Evolutionary conservation across 2,797 vertebrate genomes (phyloP).

Genomic region (Poeciliopsis paucimaculata): DNA sequence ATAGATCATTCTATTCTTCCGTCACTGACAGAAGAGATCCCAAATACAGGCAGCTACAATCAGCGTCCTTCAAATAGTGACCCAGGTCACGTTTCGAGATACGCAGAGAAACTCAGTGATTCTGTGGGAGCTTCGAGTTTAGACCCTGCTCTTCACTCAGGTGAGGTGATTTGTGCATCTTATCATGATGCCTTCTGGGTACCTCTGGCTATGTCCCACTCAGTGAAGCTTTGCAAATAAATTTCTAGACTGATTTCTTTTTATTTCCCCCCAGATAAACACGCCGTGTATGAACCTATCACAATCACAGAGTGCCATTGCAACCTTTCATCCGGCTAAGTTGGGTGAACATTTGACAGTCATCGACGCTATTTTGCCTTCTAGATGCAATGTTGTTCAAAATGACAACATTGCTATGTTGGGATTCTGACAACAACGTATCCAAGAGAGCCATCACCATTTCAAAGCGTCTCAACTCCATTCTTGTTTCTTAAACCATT

Average conservation of each 20-base stretch:
- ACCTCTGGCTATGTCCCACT: background rate
- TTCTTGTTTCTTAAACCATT: slow-evolving; percentile 1
- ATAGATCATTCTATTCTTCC: background rate
- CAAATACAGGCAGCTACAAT: background rate
- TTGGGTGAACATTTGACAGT: background rate
- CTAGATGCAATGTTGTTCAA: background rate
- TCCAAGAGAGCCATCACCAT: background rate
- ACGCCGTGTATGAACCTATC: background rate
- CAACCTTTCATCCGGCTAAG: background rate
- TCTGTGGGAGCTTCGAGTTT: background rate
- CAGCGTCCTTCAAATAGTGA: background rate
- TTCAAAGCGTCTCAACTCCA: background rate
- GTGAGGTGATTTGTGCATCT: background rate
- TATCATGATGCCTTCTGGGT: background rate
- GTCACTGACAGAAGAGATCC: background rate
- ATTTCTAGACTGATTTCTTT: background rate
- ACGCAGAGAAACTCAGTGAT: background rate
- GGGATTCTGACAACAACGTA: background rate
- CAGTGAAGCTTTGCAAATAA: background rate
- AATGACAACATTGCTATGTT: background rate
- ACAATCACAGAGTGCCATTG: background rate
- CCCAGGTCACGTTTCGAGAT: background rate
- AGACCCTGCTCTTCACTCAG: background rate
- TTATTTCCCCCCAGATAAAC: background rate
- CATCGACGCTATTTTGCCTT: background rate